Base-by-base conservation (phyloP, 2,888 invertebrate genomes). In the Agonum fuliginosum region DNA sequence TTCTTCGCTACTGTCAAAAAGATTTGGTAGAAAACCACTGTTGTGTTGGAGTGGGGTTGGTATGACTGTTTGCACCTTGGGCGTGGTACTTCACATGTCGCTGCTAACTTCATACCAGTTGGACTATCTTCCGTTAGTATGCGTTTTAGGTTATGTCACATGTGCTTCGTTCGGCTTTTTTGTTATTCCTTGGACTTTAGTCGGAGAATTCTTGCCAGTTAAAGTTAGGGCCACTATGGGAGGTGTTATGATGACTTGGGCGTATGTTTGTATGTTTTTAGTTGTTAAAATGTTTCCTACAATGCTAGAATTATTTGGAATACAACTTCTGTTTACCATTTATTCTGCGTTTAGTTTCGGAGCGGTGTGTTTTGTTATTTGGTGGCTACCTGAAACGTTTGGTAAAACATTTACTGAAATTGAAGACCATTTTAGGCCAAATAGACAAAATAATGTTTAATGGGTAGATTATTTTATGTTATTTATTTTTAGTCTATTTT, bases 161-260 rank as follows among this genome's bases (percentile, higher is more conserved):
- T 88, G 88, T 79, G 88, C 90, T 80, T 87, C 89, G 0, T 80
- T 90, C 8, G 91, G 91, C 0, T 87, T 89, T 81, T 82, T 90
- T 71, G 88, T 89, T 5, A 89, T 91, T 74, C 91, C 91, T 0
- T 91, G 91, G 91, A 89, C 90, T 1, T 81, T 91, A 20, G 89
- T 90, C 20, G 86, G 86, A 1, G 90, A 90, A 83, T 81, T 91
- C 5, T 82, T 90, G 34, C 90, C 90, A 0, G 87, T 89, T 12
- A 87, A 87, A 78, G 87, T 89, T 1, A 85, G 89, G 70, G 91
- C 89, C 0, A 86, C 87, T 65, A 85, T 90, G 6, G 88, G 89
- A 0, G 90, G 90, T 0, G 19, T 89, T 1, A 83, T 90, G 81
- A 84, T 90, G 8, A 87, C 90, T 0, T 79, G 88, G n/a, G 89